Conservation (phyloP, 2,888 invertebrate species). For the Melinopterus prodromus region DNA sequence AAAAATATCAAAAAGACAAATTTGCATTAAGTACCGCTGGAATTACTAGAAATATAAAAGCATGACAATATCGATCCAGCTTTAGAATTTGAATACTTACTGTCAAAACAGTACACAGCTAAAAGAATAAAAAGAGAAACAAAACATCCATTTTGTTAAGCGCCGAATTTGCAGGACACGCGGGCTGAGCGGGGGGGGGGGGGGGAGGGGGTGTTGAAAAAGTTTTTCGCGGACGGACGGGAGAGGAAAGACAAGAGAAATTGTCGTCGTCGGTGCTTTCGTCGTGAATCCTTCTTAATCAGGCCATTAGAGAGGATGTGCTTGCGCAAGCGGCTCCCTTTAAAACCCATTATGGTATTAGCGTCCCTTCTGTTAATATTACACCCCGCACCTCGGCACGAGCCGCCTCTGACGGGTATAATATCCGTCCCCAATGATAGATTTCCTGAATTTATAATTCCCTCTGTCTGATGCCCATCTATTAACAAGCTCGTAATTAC, state of each 20-base stretch:
- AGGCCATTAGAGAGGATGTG: constrained; percentile 61
- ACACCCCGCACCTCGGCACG: constrained; percentile 49
- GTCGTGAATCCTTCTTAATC: constrained; percentile 51
- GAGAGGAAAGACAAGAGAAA: constrained; percentile 4
- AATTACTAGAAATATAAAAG: too few relatives aligned
- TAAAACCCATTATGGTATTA: constrained; percentile 62
- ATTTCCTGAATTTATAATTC: constrained; percentile 25
- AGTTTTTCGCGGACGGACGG: background rate
- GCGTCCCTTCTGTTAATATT: constrained; percentile 56
- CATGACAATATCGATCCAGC: too few relatives aligned
- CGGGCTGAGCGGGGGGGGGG: background rate
- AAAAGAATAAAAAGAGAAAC: background rate
- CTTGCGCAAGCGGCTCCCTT: constrained; percentile 55
- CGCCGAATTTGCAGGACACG: background rate
- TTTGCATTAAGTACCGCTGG: too few relatives aligned
- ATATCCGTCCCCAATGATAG: constrained; percentile 12
- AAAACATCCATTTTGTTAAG: background rate
- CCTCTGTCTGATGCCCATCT: constrained; percentile 4
- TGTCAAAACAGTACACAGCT: background rate
- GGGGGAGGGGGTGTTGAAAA: background rate
- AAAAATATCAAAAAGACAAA: too few relatives aligned
- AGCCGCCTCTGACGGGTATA: constrained; percentile 13
- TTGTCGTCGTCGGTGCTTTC: background rate
- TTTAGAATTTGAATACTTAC: background rate
- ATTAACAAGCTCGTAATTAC: constrained; percentile 9